phyloP scores from a whole-genome alignment of 1,140 invertebrate genomes.

The Apis mellifera region DNA sequence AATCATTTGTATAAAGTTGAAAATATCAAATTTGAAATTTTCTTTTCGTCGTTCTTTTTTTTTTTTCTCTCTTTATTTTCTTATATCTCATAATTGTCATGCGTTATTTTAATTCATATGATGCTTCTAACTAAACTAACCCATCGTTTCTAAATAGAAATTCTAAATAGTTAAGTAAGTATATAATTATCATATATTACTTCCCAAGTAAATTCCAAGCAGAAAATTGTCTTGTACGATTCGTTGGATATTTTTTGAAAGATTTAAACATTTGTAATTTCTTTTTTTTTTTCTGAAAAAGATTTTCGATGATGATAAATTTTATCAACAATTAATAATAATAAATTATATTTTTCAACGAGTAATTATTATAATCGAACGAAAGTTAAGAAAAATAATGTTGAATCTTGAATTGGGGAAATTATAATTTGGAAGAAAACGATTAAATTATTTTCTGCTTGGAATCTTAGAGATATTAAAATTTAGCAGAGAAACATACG shows the following conservation, averaged over 20 bases:
- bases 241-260: not conserved
- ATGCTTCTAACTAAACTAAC: constrained; percentile 26
- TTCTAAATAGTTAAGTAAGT: constrained; percentile 33
- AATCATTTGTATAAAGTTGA: not conserved
- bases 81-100: constrained; percentile 12
- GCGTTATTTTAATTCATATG: constrained; percentile 17
- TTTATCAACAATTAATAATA: too few relatives aligned
- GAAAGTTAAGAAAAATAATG: too few relatives aligned
- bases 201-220: constrained; percentile 37
- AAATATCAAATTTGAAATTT: not conserved
- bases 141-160: constrained; percentile 13
- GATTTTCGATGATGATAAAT: too few relatives aligned
- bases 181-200: not conserved
- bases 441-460: constrained; percentile 51
- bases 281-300: too few relatives aligned
- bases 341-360: too few relatives aligned
- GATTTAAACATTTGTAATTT: too few relatives aligned
- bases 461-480: constrained; percentile 15
- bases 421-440: too few relatives aligned
- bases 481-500: too few relatives aligned
- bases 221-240: constrained; percentile 19
- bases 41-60: not conserved
- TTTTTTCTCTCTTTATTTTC: not conserved
- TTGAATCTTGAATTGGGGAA: too few relatives aligned
- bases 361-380: too few relatives aligned